Percentiles rank a stretch among this genome's conserved stretches.
These are phyloP conservation scores for Syngnathoides biaculeatus DNA, from an alignment of 2,113 vertebrate genomes.

Conservation along the genomic window DNA sequence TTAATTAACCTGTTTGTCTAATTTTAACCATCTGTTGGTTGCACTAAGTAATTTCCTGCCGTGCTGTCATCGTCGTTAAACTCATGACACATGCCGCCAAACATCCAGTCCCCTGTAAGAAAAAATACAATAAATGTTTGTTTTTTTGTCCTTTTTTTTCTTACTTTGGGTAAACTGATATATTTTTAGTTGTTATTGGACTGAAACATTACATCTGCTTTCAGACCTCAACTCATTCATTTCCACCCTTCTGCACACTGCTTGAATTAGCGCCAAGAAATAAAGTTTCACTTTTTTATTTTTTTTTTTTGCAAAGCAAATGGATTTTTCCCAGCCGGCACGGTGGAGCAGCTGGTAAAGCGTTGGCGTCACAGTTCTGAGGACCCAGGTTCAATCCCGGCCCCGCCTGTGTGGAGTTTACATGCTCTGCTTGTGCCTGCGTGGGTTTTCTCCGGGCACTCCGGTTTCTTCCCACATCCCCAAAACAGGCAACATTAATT, in stretches of 20 bases:
- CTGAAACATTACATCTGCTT: not conserved
- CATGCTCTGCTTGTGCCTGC: too few relatives aligned
- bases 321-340: too few relatives aligned
- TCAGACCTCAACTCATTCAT: not conserved
- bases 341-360: too few relatives aligned
- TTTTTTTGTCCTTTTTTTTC: not conserved
- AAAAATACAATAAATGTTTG: not conserved
- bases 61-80: conserved; percentile 1
- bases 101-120: not conserved
- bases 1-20: conserved; percentile 11
- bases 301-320: too few relatives aligned
- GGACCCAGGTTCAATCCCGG: too few relatives aligned
- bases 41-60: conserved; percentile 7
- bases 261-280: too few relatives aligned
- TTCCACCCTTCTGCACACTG: not conserved
- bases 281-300: too few relatives aligned
- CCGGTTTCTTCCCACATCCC: too few relatives aligned
- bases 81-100: not conserved
- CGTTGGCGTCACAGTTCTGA: too few relatives aligned
- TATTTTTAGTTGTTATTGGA: not conserved
- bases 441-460: too few relatives aligned
- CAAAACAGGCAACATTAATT: too few relatives aligned
- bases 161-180: not conserved
- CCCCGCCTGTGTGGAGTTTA: too few relatives aligned
- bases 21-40: conserved; percentile 2